Percentiles rank a stretch among this genome's conserved stretches.
Conservation (phyloP, 2,888 invertebrate species). For the Unio pictorum region DNA sequence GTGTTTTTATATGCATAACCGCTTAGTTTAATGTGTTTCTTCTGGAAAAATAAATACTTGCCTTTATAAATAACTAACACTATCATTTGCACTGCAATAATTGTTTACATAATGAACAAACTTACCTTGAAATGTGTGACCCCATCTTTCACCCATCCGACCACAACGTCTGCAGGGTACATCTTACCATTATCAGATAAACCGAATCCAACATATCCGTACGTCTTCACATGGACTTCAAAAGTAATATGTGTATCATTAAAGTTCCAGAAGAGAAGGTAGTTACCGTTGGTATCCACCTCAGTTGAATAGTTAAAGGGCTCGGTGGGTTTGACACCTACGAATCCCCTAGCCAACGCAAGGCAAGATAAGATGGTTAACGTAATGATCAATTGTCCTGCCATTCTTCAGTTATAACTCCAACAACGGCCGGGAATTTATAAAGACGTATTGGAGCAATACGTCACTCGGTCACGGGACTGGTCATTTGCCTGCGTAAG, state of each 20-base stretch:
- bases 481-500: too few species aligned
- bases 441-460: too few species aligned
- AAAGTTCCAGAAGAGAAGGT: constrained; percentile 27
- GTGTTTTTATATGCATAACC: too few species aligned
- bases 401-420: too few species aligned
- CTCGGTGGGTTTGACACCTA: constrained; percentile 18
- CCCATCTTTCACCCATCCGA: constrained; percentile 82
- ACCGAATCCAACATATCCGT: constrained; percentile 88
- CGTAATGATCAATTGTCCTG: too few species aligned
- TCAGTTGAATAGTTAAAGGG: constrained; percentile 6
- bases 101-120: neutral
- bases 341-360: neutral
- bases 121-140: constrained; percentile 29
- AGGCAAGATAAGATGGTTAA: too few species aligned
- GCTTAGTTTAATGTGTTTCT: too few species aligned
- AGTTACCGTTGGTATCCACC: constrained; percentile 22
- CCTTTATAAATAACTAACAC: too few species aligned
- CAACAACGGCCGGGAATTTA: too few species aligned
- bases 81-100: too few species aligned
- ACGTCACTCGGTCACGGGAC: too few species aligned
- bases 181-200: constrained; percentile 86
- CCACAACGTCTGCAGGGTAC: constrained; percentile 87
- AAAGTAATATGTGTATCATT: constrained; percentile 33
- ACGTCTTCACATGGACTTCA: constrained; percentile 27
- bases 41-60: too few species aligned